phyloP scores from a whole-genome alignment of 2,888 invertebrate genomes.

The Oscheius myriophilus region DNA sequence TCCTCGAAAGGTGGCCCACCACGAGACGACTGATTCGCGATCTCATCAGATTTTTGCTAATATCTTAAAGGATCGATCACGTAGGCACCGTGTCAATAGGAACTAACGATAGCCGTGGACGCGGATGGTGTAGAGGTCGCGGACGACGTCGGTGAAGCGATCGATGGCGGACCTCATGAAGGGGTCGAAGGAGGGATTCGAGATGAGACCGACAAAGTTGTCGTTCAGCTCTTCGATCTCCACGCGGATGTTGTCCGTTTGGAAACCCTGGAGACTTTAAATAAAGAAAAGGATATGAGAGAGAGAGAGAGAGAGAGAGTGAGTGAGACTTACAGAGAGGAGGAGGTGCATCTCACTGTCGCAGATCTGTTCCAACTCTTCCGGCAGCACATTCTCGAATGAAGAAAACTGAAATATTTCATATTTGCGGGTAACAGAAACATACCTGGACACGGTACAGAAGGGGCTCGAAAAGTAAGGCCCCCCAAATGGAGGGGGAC shows the following conservation, averaged over 20 bases:
- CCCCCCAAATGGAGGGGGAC: no score
- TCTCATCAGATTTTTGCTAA: not conserved
- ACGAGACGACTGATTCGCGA: conserved; percentile 18
- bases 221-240: conserved; percentile 2
- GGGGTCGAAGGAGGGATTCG: conserved; percentile 23
- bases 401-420: conserved; percentile 7
- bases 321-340: conserved; percentile 20
- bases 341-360: conserved; percentile 22
- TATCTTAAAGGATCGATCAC: conserved; percentile 13
- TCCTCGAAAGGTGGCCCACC: not conserved
- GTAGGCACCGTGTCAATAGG: no score
- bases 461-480: no score
- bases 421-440: not conserved
- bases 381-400: conserved; percentile 22
- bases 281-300: no score
- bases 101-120: conserved; percentile 16
- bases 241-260: conserved; percentile 24
- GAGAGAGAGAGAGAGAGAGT: no score
- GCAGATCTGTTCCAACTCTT: conserved; percentile 21
- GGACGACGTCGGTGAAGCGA: conserved; percentile 16
- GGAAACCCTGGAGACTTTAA: conserved; percentile 5
- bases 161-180: conserved; percentile 25
- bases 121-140: conserved; percentile 15
- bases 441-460: no score
- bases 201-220: not conserved